Evolutionary conservation across 2,888 invertebrate genomes (phyloP).

Genomic region (Geotrupes spiniger): DNA sequence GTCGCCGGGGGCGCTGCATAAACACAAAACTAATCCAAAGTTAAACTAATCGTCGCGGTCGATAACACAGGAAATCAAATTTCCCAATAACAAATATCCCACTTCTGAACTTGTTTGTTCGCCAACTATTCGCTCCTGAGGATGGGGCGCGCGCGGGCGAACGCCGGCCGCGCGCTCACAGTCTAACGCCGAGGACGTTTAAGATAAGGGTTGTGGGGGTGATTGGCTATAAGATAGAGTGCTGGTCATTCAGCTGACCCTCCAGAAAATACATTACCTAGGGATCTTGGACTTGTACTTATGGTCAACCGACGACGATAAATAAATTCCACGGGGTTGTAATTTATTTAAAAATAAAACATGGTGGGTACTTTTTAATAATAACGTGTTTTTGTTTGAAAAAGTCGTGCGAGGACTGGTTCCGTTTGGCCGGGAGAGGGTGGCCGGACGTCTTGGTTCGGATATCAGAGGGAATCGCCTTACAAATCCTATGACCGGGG

Average conservation of each 20-base stretch:
- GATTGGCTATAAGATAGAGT: slow-evolving; percentile 45
- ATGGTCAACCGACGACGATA: slow-evolving; percentile 24
- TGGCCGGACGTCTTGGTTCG: slow-evolving; percentile 25
- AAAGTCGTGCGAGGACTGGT: background rate
- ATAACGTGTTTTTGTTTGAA: too few relatives aligned
- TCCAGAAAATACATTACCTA: slow-evolving; percentile 41
- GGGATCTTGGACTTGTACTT: slow-evolving; percentile 23
- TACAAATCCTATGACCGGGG: slow-evolving; percentile 49
- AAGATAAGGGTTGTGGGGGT: slow-evolving; percentile 39
- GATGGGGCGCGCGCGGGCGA: slow-evolving; percentile 37
- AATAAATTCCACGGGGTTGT: slow-evolving; percentile 2
- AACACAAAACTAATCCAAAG: too few relatives aligned
- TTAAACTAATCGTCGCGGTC: slow-evolving; percentile 22
- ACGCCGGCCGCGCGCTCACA: slow-evolving; percentile 34
- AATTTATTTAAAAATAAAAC: slow-evolving; percentile 2
- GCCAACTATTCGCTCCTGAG: slow-evolving; percentile 37
- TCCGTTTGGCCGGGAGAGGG: background rate
- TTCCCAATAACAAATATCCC: slow-evolving; percentile 48
- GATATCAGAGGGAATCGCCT: slow-evolving; percentile 38
- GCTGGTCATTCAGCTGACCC: slow-evolving; percentile 43
- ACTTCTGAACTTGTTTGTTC: slow-evolving; percentile 46
- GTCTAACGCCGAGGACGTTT: slow-evolving; percentile 34
- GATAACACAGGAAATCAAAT: slow-evolving; percentile 35
- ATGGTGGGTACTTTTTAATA: too few relatives aligned
- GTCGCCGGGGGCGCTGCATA: too few relatives aligned